Evolutionary conservation across 2,888 invertebrate species (phyloP), one percentile per base, ranked within the genome.

Genomic region (Invenusta paracnida): DNA sequence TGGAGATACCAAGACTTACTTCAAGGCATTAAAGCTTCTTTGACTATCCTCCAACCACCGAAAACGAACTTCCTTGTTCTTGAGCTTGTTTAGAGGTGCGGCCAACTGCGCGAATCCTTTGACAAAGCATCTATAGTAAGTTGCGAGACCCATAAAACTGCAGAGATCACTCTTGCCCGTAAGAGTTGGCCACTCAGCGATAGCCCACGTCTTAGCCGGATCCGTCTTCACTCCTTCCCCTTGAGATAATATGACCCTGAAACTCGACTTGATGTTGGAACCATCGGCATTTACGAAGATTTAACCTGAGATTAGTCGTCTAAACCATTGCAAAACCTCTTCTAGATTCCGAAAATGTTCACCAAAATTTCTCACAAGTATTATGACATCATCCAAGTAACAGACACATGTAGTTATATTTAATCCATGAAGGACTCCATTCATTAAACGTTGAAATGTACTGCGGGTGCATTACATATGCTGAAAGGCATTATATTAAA

Each of bases 211-310:
- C 29, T 85, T 85, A 11, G 25, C n/a, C 11, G 82, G 82, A 1
- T 29, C 27, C 30, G 85, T 85, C 1, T 1, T 5, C 0, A n/a
- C n/a, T n/a, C n/a, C n/a, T n/a, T 13, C 0, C 85, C 0, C 0
- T 5, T 0, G 84, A 83, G 27, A 85, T 30, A 11, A 1, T 0
- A 13, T 85, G 85, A 13, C 85, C 85, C 79, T 84, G 30, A 29
- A 81, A 85, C 0, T n/a, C 25, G 2, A 85, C 83, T 28, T 84
- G 29, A 30, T 29, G 83, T 84, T 87, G 73, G 17, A 87, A 87
- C 48, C 88, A 85, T 0, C 81, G 25, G 84, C 87, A 86, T 31
- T 88, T 88, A 11, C 29, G n/a, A n/a, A 31, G n/a, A 29, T 30
- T 85, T 30, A 85, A 13, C 25, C 84, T 85, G 13, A 85, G 17